These are phyloP conservation scores for Cylindroiulus punctatus DNA, from an alignment of 2,888 invertebrate species.

Conservation along the genomic window DNA sequence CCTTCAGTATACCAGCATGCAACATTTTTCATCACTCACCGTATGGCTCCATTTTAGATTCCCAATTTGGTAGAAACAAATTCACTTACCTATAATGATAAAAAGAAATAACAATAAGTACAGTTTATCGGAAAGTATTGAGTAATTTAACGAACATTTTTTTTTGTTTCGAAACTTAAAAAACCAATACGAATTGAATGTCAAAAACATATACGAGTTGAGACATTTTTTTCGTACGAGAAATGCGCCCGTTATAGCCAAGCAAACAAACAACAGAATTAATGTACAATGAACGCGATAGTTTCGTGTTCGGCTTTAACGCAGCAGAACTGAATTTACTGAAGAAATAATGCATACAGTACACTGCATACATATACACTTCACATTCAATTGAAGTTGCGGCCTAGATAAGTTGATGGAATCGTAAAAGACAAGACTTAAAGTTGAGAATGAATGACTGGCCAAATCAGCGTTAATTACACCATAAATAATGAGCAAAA, in stretches of 20 bases:
- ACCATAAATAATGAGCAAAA: constrained; percentile 11
- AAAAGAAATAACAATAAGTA: not conserved
- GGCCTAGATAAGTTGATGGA: not conserved
- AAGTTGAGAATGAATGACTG: not conserved
- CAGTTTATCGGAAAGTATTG: not conserved
- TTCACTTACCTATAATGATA: constrained; percentile 37
- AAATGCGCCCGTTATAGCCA: not conserved
- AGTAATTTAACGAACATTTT: not conserved
- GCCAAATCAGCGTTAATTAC: constrained; percentile 4
- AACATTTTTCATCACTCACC: not conserved
- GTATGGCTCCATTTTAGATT: not conserved
- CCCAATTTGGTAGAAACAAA: not conserved
- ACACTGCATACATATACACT: not conserved
- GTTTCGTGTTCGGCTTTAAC: too few relatives aligned
- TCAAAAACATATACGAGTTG: too few relatives aligned
- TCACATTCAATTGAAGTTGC: not conserved
- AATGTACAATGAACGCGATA: too few relatives aligned
- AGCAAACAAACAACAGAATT: not conserved
- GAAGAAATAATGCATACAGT: too few relatives aligned
- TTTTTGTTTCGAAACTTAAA: not conserved
- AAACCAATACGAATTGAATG: not conserved
- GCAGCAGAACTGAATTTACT: too few relatives aligned
- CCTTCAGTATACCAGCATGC: not conserved
- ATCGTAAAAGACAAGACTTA: not conserved
- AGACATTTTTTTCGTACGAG: too few relatives aligned